Percentiles rank a stretch among this genome's conserved stretches.
phyloP scores from a whole-genome alignment of 2,797 vertebrate genomes.

The Linurgus olivaceus region DNA sequence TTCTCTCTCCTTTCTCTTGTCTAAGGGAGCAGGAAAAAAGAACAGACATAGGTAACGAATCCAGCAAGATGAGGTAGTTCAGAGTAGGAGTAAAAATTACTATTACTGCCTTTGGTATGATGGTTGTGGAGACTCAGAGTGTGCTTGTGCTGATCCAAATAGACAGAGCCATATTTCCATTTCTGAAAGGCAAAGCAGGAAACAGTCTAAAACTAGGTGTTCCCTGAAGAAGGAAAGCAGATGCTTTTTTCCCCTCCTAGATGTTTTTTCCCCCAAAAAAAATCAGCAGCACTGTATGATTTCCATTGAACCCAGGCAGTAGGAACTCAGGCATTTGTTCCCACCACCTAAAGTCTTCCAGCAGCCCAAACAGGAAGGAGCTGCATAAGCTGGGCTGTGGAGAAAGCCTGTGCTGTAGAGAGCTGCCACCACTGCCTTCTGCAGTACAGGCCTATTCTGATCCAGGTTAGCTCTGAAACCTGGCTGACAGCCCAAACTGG shows the following conservation, averaged over 20 bases:
- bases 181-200: background rate
- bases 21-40: background rate
- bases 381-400: background rate
- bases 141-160: background rate
- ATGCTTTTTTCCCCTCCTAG: background rate
- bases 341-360: background rate
- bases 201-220: background rate
- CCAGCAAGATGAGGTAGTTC: background rate
- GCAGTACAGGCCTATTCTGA: background rate
- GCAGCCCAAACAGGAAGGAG: background rate
- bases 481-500: background rate
- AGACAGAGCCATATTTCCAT: background rate
- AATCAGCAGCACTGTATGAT: rapidly evolving
- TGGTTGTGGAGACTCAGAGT: background rate
- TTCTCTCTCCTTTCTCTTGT: background rate
- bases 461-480: background rate
- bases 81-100: background rate
- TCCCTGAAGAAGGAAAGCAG: background rate
- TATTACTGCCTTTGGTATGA: background rate
- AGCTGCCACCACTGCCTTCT: background rate
- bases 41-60: background rate
- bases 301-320: background rate
- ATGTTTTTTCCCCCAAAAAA: background rate
- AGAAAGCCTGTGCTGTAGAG: background rate
- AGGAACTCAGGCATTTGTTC: background rate